A percentile compares a stretch with the other conserved stretches of the same genome.
phyloP scores from a whole-genome alignment of 1,140 invertebrate species.

The Bradynema listronoti region DNA sequence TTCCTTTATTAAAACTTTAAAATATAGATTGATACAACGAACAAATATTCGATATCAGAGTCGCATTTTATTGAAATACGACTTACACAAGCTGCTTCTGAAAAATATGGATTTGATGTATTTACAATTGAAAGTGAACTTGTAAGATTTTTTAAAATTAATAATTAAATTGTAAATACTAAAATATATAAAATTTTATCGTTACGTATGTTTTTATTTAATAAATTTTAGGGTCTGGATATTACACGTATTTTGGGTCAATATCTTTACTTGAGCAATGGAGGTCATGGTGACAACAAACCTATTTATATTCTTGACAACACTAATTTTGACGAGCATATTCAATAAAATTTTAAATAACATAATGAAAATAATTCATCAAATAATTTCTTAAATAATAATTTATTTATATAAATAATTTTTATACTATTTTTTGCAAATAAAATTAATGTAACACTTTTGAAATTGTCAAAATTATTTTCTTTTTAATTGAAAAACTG shows the following conservation, averaged over 20 bases:
- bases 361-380: slow-evolving; percentile 1
- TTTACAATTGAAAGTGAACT: slow-evolving; percentile 91
- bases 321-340: too few relatives aligned
- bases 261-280: slow-evolving; percentile 69
- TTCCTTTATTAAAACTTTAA: slow-evolving; percentile 61
- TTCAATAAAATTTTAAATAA: too few relatives aligned
- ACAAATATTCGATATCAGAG: slow-evolving; percentile 18
- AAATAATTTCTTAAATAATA: neutral
- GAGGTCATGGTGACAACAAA: slow-evolving; percentile 11
- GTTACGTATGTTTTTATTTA: too few relatives aligned
- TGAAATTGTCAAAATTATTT: too few relatives aligned
- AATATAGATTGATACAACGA: slow-evolving; percentile 25
- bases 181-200: too few relatives aligned
- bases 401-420: too few relatives aligned
- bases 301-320: slow-evolving; percentile 24
- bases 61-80: slow-evolving; percentile 65
- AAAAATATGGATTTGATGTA: slow-evolving; percentile 87
- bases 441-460: too few relatives aligned
- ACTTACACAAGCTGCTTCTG: slow-evolving; percentile 92
- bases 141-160: slow-evolving; percentile 61
- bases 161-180: slow-evolving; percentile 14
- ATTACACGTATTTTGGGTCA: slow-evolving; percentile 88
- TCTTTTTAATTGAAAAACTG: too few relatives aligned
- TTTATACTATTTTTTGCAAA: too few relatives aligned
- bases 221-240: slow-evolving; percentile 60